Percentiles rank a stretch among this genome's conserved stretches.
These are phyloP conservation scores for Macrobrachium nipponense DNA, from an alignment of 1,140 invertebrate genomes.

Conservation along the genomic window DNA sequence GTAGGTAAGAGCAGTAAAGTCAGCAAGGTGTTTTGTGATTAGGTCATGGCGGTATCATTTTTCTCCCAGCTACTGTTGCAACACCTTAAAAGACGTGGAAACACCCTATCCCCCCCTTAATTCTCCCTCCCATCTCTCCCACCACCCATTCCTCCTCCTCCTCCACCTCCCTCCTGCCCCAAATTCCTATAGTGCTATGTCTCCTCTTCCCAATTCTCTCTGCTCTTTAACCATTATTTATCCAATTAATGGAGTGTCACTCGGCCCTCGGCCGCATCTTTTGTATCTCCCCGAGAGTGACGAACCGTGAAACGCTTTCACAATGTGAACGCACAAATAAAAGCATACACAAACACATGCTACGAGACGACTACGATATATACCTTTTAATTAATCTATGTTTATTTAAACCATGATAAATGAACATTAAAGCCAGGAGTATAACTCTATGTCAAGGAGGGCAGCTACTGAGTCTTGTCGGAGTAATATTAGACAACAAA, in stretches of 20 bases:
- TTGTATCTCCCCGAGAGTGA: too few species aligned
- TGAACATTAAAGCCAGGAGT: too few species aligned
- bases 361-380: too few species aligned
- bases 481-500: too few species aligned
- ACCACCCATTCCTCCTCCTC: not conserved
- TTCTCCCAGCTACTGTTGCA: not conserved
- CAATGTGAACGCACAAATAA: too few species aligned
- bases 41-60: slow-evolving; percentile 16
- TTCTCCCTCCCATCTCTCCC: not conserved
- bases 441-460: too few species aligned
- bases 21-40: not conserved
- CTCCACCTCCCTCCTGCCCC: not conserved
- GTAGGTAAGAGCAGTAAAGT: not conserved
- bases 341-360: too few species aligned
- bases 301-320: too few species aligned
- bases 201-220: not conserved
- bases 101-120: not conserved
- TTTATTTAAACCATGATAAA: too few species aligned
- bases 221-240: not conserved
- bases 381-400: too few species aligned
- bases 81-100: not conserved
- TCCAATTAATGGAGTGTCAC: not conserved
- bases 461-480: too few species aligned
- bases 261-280: too few species aligned
- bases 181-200: not conserved